Base-by-base conservation (phyloP, 2,888 invertebrate genomes). In the Drosophila mimetica region DNA sequence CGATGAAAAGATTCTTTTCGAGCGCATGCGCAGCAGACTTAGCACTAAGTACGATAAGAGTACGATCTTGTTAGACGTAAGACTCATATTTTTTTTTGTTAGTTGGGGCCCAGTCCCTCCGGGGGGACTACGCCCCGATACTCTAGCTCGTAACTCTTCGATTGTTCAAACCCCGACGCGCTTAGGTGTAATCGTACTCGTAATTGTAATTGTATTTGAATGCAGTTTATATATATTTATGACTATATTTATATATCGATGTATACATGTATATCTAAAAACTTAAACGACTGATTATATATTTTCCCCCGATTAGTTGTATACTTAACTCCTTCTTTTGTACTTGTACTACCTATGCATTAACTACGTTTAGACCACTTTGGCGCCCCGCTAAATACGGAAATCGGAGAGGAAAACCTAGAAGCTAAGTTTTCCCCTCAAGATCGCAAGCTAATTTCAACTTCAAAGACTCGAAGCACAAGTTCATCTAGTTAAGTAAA, bases 281-380 rank as follows among this genome's bases (percentile, higher is more conserved):
- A 82, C 85, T 74, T 82, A 71, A 81, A 86, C 81, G 81, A 82
- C 81, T 82, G 81, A 82, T 82, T 82, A 86, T 84, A 77, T 82
- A 84, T 86, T 84, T 86, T 86, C 63, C 69, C 74, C 73, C 80
- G 63, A 63, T 78, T 78, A 78, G 53, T 78, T 77, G 65, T 77
- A 81, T 46, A 46, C 63, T 51, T 51, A 50, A 57, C 52, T 46
- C 36, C 28, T 14, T 51, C 37, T 67, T 44, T 32, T 54, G 41
- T 63, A 70, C 37, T 53, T 4, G 30, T 30, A 30, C 30, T 30
- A 60, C 61, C 60, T 59, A 74, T 44, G 67, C 54, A 78, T 54
- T 42, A 46, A 60, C 70, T 76, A 59, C 34, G 42, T 64, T 70
- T 67, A 60, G 50, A 53, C 50, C 22, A 44, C 50, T 55, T 70